Evolutionary conservation across 2,797 vertebrate species (phyloP).

Genomic region (Poeciliopsis presidionis): DNA sequence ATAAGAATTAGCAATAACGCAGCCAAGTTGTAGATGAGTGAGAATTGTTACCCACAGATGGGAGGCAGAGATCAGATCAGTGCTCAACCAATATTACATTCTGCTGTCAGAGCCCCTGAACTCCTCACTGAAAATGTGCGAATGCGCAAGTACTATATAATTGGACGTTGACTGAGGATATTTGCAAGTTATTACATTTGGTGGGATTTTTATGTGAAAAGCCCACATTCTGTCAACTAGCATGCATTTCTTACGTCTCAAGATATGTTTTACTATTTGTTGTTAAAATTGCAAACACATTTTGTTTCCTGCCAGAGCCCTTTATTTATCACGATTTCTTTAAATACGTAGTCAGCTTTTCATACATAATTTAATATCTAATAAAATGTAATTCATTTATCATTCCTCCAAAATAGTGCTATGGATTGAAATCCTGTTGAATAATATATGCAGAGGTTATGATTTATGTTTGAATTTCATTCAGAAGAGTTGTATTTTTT

Average conservation of each 20-base stretch:
- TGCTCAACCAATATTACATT: constrained; percentile 42
- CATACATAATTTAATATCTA: constrained; percentile 49
- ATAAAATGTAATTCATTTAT: constrained; percentile 39
- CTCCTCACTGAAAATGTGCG: constrained; percentile 12
- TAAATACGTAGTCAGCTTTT: constrained; percentile 20
- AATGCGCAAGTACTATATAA: constrained; percentile 33
- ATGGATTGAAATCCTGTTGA: not conserved
- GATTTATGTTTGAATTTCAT: constrained; percentile 14
- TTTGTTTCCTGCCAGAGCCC: constrained; percentile 14
- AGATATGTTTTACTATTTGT: constrained; percentile 15
- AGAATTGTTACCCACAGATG: constrained; percentile 36
- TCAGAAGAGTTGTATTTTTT: not conserved
- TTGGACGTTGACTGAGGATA: constrained; percentile 47
- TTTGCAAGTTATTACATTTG: constrained; percentile 30
- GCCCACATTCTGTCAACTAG: constrained; percentile 13
- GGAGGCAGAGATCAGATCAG: constrained; percentile 42
- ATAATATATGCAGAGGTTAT: not conserved
- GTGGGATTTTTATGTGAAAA: constrained; percentile 8
- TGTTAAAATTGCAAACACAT: constrained; percentile 32
- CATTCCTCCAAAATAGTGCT: constrained; percentile 36
- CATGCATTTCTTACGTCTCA: constrained; percentile 25
- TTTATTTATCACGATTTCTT: constrained; percentile 12
- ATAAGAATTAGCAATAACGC: constrained; percentile 37
- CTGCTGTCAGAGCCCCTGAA: constrained; percentile 28
- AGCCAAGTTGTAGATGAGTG: constrained; percentile 11